phyloP scores from a whole-genome alignment of 1,140 invertebrate species.

The Pteromalus puparum region DNA sequence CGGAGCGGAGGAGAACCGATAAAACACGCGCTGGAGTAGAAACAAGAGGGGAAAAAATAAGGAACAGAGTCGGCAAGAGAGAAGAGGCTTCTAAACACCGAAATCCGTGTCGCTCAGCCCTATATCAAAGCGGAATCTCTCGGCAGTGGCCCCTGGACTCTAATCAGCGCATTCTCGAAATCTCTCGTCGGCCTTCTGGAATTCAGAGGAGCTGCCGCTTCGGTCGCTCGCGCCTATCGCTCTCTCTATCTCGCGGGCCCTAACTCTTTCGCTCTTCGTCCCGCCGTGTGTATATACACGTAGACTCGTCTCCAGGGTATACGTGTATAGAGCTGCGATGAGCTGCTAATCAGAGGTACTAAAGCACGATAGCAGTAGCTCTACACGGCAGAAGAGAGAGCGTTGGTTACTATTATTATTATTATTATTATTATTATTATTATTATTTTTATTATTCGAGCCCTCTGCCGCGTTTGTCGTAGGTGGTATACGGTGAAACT shows the following conservation, averaged over 20 bases:
- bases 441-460: conserved; percentile 61
- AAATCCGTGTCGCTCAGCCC: conserved; percentile 39
- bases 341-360: conserved; percentile 71
- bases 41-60: neutral
- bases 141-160: neutral
- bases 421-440: conserved; percentile 60
- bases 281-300: neutral
- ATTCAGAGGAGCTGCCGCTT: conserved; percentile 37
- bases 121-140: conserved; percentile 49
- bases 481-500: neutral
- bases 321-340: conserved; percentile 54
- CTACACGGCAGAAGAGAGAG: conserved; percentile 57
- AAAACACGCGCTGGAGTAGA: neutral
- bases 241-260: conserved; percentile 18
- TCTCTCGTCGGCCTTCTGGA: conserved; percentile 46
- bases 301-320: neutral
- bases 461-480: neutral
- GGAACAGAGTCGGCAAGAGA: conserved; percentile 42
- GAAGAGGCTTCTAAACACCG: conserved; percentile 26
- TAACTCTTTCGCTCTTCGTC: neutral
- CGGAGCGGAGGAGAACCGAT: neutral
- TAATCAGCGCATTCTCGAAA: conserved; percentile 52
- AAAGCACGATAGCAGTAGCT: conserved; percentile 72
- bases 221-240: conserved; percentile 25
- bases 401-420: conserved; percentile 20